These are phyloP conservation scores for Heterohyrax brucei DNA, from an alignment of 2,797 vertebrate genomes.

Conservation along the genomic window DNA sequence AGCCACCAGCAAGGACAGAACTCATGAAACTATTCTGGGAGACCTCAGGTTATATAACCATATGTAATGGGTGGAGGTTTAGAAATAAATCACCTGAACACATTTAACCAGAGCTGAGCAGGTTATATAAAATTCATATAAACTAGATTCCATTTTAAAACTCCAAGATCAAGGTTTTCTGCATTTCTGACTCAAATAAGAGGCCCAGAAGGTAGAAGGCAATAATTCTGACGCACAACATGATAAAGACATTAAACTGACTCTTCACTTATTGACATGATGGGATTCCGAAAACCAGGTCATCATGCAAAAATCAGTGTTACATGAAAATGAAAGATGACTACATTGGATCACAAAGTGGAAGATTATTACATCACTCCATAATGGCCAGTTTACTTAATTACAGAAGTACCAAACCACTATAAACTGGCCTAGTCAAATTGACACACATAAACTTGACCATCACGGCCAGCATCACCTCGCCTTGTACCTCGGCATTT, in stretches of 20 bases:
- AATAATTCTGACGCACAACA: neutral
- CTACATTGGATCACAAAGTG: no score
- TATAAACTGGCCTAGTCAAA: no score
- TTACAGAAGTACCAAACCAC: no score
- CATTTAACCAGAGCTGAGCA: conserved; percentile 16
- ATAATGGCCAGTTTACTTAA: no score
- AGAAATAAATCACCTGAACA: neutral
- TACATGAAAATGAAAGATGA: no score
- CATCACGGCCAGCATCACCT: no score
- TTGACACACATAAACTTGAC: no score
- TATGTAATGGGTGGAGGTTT: neutral
- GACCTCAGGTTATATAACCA: neutral
- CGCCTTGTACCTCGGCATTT: no score
- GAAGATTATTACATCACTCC: no score
- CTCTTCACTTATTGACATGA: no score
- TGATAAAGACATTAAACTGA: neutral
- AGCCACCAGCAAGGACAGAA: neutral
- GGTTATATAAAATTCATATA: conserved; percentile 34
- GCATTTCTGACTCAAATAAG: conserved; percentile 4
- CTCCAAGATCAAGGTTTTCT: conserved; percentile 29
- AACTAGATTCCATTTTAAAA: neutral
- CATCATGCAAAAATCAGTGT: no score
- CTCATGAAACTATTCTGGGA: conserved; percentile 2
- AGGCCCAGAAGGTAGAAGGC: neutral
- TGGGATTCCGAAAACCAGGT: no score